A percentile compares a stretch with the other conserved stretches of the same genome.
Evolutionary conservation across 2,113 vertebrate species (phyloP).

Genomic region (Picathartes gymnocephalus): DNA sequence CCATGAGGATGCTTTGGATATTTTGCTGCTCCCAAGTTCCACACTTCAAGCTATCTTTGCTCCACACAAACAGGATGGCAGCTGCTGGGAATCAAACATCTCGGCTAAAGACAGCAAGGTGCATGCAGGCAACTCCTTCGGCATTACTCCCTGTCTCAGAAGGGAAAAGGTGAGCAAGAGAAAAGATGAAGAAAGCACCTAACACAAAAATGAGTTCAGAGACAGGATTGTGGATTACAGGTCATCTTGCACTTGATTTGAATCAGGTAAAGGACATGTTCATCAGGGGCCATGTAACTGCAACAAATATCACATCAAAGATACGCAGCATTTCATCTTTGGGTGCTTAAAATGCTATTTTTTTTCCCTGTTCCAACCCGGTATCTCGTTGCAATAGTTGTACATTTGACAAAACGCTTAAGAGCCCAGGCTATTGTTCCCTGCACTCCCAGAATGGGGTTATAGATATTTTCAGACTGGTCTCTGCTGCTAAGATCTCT

Average conservation of each 20-base stretch:
- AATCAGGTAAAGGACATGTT: background rate
- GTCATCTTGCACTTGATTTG: background rate
- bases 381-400: background rate
- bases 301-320: background rate
- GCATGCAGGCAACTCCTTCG: fast-evolving
- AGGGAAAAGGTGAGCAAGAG: background rate
- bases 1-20: background rate
- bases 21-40: background rate
- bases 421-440: background rate
- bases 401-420: background rate
- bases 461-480: background rate
- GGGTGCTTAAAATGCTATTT: background rate
- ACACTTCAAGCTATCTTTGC: background rate
- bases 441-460: background rate
- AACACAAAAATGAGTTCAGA: background rate
- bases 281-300: background rate
- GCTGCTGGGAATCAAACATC: background rate
- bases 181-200: background rate
- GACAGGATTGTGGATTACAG: background rate
- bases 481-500: background rate
- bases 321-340: background rate
- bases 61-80: background rate
- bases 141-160: background rate
- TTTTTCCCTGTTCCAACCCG: background rate
- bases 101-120: fast-evolving